A percentile compares a stretch with the other conserved stretches of the same genome.
These are phyloP conservation scores for Pantherophis vulpinus DNA, from an alignment of 2,797 vertebrate genomes.

Conservation along the genomic window DNA sequence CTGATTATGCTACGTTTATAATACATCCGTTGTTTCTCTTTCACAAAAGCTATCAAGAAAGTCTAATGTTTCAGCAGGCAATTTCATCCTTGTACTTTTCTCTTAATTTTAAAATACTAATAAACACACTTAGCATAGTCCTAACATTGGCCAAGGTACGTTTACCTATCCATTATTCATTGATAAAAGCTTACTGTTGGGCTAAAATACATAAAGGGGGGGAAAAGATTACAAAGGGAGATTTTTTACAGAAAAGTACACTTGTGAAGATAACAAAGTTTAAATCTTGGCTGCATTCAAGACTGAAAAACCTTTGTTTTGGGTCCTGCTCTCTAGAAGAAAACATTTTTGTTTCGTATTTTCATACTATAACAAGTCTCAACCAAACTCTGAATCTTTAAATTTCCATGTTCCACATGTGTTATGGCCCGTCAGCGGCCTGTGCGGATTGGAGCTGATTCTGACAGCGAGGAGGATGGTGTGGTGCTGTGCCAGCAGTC, in stretches of 20 bases:
- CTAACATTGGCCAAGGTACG: slow-evolving; percentile 37
- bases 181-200: slow-evolving; percentile 6
- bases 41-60: slow-evolving; percentile 40
- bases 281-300: slow-evolving; percentile 16
- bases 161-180: slow-evolving; percentile 33
- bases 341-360: neutral
- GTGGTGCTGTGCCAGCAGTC: too few relatives aligned
- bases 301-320: slow-evolving; percentile 29
- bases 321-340: slow-evolving; percentile 9
- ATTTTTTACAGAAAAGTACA: slow-evolving; percentile 42
- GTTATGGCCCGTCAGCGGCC: too few relatives aligned
- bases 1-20: slow-evolving; percentile 34
- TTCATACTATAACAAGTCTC: neutral
- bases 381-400: slow-evolving; percentile 18
- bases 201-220: slow-evolving; percentile 20
- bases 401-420: slow-evolving; percentile 29
- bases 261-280: slow-evolving; percentile 17
- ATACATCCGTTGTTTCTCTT: slow-evolving; percentile 39
- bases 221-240: slow-evolving; percentile 12
- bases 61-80: slow-evolving; percentile 31
- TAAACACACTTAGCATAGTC: neutral
- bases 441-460: too few relatives aligned
- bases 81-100: slow-evolving; percentile 32
- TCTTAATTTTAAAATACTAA: slow-evolving; percentile 44
- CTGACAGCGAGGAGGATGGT: too few relatives aligned